Evolutionary conservation across 2,888 invertebrate genomes (phyloP), one percentile per base, ranked within the genome.

Genomic region (Stenodema calcarata): DNA sequence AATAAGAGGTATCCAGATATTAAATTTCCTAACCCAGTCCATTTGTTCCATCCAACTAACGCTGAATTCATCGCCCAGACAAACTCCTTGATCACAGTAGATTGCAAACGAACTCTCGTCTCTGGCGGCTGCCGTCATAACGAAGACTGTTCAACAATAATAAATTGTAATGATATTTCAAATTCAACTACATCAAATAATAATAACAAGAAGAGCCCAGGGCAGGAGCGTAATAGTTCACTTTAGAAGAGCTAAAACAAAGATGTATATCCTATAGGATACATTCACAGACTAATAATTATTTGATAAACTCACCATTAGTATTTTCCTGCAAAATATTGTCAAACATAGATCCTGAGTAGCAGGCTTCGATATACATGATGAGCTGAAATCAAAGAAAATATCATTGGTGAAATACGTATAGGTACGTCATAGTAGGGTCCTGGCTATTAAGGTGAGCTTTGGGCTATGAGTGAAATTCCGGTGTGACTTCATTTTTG

Each of bases 11-110:
- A 35, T 35, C 7, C 7, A 2, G 35, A 7, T 12, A 47, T 47
- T 47, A 12, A 0, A 27, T 62, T 70, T 35, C 41, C 76, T 85
- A 87, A 91, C 92, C 89, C 90, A 89, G 88, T 93, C 93, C 50
- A 92, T 92, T 90, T 93, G 93, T 89, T 93, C 92, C 93, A 94
- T 93, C 94, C 94, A 94, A 87, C 91, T 93, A 50, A 94, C 92
- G 88, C 93, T 93, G 91, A 93, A 94, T 9, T 93, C 91, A 90
- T 94, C 94, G 4, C 93, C 94, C n/a, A 94, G 91, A 90, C 92
- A 93, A n/a, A 91, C 14, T 92, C 92, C 11, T 14, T 90, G 86
- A 89, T 93, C 93, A 89, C 90, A 93, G 89, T 93, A 94, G 88
- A 93, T 93, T 69, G 93, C 94, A 89, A 92, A 94, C 0, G 93